Evolutionary conservation across 2,113 vertebrate genomes (phyloP).

Genomic region (Eulemur rufifrons): DNA sequence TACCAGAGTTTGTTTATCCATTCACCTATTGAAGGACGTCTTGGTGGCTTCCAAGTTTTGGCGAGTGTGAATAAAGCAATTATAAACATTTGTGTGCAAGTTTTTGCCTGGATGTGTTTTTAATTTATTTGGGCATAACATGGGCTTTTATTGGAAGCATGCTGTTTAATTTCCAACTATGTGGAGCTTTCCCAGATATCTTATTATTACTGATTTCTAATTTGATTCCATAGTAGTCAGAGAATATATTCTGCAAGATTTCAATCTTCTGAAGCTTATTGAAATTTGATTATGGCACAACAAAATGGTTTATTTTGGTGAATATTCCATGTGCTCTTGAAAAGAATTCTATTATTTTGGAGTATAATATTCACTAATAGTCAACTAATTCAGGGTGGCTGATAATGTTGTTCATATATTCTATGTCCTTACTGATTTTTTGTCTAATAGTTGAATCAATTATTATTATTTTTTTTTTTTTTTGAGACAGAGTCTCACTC

Average conservation of each 20-base stretch:
- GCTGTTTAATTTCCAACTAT: constrained; percentile 21
- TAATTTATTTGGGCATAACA: neutral
- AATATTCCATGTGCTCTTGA: neutral
- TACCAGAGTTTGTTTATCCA: neutral
- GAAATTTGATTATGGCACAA: neutral
- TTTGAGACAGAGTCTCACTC: too few relatives aligned
- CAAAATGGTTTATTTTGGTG: neutral
- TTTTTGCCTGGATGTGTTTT: constrained; percentile 7
- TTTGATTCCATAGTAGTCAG: neutral
- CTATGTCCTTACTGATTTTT: neutral
- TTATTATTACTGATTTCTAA: neutral
- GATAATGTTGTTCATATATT: neutral
- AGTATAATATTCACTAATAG: neutral
- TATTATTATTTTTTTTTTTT: too few relatives aligned
- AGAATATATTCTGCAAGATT: neutral
- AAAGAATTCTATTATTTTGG: neutral
- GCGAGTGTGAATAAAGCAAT: neutral
- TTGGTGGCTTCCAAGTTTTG: neutral
- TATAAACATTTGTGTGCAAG: neutral
- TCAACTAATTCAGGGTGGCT: neutral
- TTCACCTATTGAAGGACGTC: neutral
- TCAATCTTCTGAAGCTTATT: neutral
- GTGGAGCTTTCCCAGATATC: constrained; percentile 16
- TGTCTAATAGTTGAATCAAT: neutral
- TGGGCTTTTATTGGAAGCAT: neutral